Percentiles rank a stretch among this genome's conserved stretches.
Conservation (phyloP, 2,888 invertebrate genomes). For the Galerucella pusilla region DNA sequence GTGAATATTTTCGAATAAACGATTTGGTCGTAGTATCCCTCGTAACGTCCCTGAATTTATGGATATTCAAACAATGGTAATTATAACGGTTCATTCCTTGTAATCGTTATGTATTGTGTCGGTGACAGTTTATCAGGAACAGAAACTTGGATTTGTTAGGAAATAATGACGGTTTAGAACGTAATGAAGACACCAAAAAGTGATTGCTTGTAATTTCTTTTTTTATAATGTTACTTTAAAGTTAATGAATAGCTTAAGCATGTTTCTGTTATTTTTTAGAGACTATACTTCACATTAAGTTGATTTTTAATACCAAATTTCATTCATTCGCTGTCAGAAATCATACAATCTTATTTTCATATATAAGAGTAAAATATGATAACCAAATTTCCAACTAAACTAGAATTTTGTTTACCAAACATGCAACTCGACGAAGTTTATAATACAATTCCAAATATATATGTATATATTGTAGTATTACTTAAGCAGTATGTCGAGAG, state of each 20-base stretch:
- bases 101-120: slow-evolving; percentile 13
- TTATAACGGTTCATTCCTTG: slow-evolving; percentile 25
- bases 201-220: background rate
- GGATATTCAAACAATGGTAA: slow-evolving; percentile 34
- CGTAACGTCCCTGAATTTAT: slow-evolving; percentile 10
- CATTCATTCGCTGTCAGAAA: no score
- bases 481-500: background rate
- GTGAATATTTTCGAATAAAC: background rate
- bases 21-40: background rate
- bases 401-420: background rate
- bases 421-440: background rate
- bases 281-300: no score
- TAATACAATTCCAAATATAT: background rate
- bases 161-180: slow-evolving; percentile 22
- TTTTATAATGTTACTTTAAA: background rate
- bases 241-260: no score
- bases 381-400: background rate
- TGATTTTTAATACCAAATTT: no score
- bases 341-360: background rate
- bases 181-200: background rate
- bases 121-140: slow-evolving; percentile 34
- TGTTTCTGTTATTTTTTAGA: no score
- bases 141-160: slow-evolving; percentile 29
- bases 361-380: background rate
- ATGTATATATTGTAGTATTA: background rate